Evolutionary conservation across 2,797 vertebrate species (phyloP).

Genomic region (Hozukius guyotensis): DNA sequence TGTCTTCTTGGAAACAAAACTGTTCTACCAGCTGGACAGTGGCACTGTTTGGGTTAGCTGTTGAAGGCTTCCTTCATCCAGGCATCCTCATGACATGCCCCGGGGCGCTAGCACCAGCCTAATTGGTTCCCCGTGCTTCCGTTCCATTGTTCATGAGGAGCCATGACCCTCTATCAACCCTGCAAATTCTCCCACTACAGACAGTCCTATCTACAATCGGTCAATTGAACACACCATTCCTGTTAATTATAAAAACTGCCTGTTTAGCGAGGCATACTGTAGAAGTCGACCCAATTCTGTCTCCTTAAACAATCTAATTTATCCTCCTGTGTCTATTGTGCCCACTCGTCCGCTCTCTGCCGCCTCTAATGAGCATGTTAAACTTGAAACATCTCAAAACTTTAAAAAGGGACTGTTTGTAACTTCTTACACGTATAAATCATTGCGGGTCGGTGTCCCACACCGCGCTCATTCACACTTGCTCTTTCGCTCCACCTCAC

Average conservation of each 20-base stretch:
- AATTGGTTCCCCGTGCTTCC: neutral
- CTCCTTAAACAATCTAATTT: neutral
- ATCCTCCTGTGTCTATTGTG: neutral
- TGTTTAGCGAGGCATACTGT: neutral
- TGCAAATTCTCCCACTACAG: neutral
- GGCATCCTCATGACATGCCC: no score
- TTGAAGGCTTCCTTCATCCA: neutral
- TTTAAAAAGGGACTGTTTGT: no score
- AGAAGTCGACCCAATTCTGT: neutral
- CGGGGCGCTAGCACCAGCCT: neutral
- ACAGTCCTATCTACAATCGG: neutral
- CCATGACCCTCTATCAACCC: neutral
- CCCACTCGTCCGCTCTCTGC: neutral
- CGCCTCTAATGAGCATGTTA: neutral
- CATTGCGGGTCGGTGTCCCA: no score
- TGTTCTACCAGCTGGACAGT: neutral
- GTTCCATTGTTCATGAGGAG: neutral
- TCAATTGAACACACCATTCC: neutral
- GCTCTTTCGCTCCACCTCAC: no score
- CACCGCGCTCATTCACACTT: no score
- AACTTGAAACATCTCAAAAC: neutral
- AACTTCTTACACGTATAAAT: no score
- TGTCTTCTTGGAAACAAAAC: neutral
- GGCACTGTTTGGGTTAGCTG: neutral
- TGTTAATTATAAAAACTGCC: neutral